Evolutionary conservation across 2,888 invertebrate species (phyloP), one percentile per base, ranked within the genome.

Genomic region (Nephrotoma appendiculata): DNA sequence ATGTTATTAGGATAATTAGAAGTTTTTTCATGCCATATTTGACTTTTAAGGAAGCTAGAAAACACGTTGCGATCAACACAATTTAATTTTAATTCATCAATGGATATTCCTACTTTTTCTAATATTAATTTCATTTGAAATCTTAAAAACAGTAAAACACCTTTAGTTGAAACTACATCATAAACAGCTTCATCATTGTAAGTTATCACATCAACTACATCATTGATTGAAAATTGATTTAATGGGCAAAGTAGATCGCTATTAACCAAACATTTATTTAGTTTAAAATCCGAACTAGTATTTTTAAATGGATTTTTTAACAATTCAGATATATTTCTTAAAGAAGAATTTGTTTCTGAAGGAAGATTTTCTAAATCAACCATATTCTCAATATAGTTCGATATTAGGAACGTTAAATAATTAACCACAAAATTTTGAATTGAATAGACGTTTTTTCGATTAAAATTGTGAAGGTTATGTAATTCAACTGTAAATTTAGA

Each of bases 111-210:
- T 12, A 31, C 12, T 41, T 86, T 52, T 86, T 86, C 86, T 6
- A 86, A 52, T 41, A 86, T 52, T 41, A 41, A 52, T 86, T 86
- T 86, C 52, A 86, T 86, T 86, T 86, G 48, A 86, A 86, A 52
- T 52, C 9, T 48, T 41, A 86, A 41, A 41, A 41, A 52, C 12
- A 86, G 41, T 52, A 86, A 52, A 43, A 52, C 86, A 41, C 86
- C 86, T 41, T 86, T 86, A 45, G 86, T 86, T 52, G 31, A 19
- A 41, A 48, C 41, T 48, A 41, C 86, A 41, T 52, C 52, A 86
- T 86, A 86, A 52, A 52, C 41, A 3, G 86, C 41, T 41, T 48
- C 86, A 48, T 52, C 52, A 41, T 86, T 86, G 12, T 52, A 5
- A 41, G 86, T 48, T 31, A 86, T 48, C 12, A 86, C 52, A 41